phyloP scores from a whole-genome alignment of 2,888 invertebrate genomes.

The Argyra leucocephala region DNA sequence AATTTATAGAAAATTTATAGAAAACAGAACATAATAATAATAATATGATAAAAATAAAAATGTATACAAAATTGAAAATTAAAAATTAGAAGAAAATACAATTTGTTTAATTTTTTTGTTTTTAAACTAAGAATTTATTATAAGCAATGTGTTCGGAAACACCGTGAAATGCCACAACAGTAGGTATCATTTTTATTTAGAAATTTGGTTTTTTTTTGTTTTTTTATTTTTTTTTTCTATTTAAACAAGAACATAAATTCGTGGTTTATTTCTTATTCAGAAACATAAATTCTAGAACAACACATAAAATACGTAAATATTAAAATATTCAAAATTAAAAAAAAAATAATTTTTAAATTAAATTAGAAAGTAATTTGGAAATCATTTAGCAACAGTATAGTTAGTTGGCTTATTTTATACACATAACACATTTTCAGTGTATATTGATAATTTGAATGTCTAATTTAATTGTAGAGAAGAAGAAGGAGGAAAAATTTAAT shows the following conservation, averaged over 20 bases:
- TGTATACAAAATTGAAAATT: background rate
- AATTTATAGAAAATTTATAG: no score
- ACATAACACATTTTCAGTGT: no score
- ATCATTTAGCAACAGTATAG: background rate
- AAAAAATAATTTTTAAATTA: background rate
- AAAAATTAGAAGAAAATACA: background rate
- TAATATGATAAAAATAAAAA: background rate
- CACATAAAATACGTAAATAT: background rate
- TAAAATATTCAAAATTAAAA: background rate
- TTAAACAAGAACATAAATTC: background rate
- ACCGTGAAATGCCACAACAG: background rate
- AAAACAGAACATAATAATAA: no score
- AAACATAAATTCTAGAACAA: background rate
- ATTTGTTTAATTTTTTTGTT: no score
- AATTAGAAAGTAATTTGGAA: conserved; percentile 2
- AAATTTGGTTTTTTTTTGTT: background rate
- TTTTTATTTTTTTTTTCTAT: background rate
- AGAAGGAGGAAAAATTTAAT: no score
- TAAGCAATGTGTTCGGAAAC: conserved; percentile 3
- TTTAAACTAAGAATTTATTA: background rate
- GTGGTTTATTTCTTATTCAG: conserved; percentile 3
- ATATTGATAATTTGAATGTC: no score
- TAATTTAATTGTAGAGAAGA: no score
- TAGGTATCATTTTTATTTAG: background rate
- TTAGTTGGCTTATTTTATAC: no score